phyloP scores from a whole-genome alignment of 2,113 vertebrate species.

The Clarias magur region DNA sequence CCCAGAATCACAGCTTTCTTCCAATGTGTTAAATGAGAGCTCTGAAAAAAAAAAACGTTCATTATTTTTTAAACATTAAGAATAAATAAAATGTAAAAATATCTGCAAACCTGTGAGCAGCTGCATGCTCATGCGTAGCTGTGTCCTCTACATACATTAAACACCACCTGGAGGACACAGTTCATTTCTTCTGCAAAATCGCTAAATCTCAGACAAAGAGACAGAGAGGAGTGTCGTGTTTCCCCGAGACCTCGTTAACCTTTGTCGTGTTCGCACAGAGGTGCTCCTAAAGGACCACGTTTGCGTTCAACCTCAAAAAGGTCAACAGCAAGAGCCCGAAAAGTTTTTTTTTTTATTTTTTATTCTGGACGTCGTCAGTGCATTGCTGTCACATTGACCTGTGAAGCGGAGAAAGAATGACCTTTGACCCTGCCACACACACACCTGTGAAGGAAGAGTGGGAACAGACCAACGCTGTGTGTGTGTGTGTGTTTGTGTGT shows the following conservation, averaged over 20 bases:
- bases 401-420: slow-evolving; percentile 2
- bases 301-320: slow-evolving; percentile 11
- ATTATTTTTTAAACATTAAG: not conserved
- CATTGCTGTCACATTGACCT: not conserved
- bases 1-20: not conserved
- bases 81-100: not conserved
- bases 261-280: not conserved
- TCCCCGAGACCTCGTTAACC: not conserved
- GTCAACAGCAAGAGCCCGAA: slow-evolving; percentile 1
- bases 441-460: slow-evolving; percentile 6
- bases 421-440: not conserved
- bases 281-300: not conserved
- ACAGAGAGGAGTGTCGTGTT: not conserved
- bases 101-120: not conserved
- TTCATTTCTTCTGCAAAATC: not conserved
- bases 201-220: not conserved
- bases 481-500: not conserved
- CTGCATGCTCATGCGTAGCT: not conserved
- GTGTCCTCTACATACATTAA: not conserved
- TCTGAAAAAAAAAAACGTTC: not conserved
- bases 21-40: not conserved
- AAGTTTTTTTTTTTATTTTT: not conserved
- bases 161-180: not conserved
- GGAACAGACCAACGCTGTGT: slow-evolving; percentile 22
- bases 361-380: not conserved